Evolutionary conservation across 2,888 invertebrate species (phyloP).

Genomic region (Tetragnatha montana): DNA sequence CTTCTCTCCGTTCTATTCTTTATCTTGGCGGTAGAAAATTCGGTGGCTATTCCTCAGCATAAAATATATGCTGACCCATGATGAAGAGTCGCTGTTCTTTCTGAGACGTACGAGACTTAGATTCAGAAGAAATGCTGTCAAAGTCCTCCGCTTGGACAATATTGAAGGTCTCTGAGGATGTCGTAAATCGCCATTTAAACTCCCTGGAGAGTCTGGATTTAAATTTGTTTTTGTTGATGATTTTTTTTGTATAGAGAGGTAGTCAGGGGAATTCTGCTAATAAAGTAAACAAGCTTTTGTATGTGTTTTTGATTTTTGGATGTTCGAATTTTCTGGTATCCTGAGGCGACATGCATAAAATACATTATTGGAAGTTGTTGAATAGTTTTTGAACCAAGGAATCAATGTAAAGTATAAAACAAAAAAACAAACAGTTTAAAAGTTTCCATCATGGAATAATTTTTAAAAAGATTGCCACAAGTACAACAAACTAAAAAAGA

Average conservation of each 20-base stretch:
- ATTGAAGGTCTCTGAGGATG: conserved; percentile 7
- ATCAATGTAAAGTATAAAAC: too few species aligned
- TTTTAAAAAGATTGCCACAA: too few species aligned
- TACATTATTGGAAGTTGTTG: too few species aligned
- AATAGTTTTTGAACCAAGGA: too few species aligned
- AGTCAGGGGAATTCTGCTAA: background rate
- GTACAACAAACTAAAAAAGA: too few species aligned
- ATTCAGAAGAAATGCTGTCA: conserved; percentile 42
- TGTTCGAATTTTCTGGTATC: too few species aligned
- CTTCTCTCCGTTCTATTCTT: conserved; percentile 2
- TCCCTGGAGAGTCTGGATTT: conserved; percentile 1
- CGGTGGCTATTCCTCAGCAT: conserved; percentile 18
- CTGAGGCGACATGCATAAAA: too few species aligned
- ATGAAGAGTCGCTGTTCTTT: conserved; percentile 17
- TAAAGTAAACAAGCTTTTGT: background rate
- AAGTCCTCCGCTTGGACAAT: conserved; percentile 26
- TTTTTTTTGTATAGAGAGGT: background rate
- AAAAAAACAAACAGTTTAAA: too few species aligned
- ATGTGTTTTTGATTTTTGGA: background rate
- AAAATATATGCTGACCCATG: conserved; percentile 30
- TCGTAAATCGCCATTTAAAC: conserved; percentile 38
- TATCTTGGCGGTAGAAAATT: conserved; percentile 19
- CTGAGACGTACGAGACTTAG: conserved; percentile 39
- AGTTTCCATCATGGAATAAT: too few species aligned
- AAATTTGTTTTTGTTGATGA: conserved; percentile 22